Evolutionary conservation across 2,888 invertebrate genomes (phyloP), one percentile per base, ranked within the genome.

Genomic region (Shargacucullia verbasci): DNA sequence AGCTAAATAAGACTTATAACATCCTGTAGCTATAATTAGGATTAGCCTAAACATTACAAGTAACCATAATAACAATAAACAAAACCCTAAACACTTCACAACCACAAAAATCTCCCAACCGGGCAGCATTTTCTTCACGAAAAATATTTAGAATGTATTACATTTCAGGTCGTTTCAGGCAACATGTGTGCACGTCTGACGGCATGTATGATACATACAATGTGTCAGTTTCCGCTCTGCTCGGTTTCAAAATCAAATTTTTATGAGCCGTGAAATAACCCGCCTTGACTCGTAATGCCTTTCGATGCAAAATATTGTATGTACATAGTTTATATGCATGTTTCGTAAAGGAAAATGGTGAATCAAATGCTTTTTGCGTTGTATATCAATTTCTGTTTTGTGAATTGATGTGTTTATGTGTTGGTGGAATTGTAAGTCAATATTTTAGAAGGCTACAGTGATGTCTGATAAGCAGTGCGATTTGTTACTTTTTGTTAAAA

Each of bases 241-340:
- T 71, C 74, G 73, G 69, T 71, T 76, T 73, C 74, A 76, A 80
- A 84, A 83, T 83, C 81, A 83, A 80, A 80, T 83, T 79, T 82
- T 83, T 82, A 83, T 80, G 80, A 79, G 66, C 75, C 83, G 83
- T 84, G 79, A 82, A 83, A 84, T 80, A 79, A 76, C 78, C 73
- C 66, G 66, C 65, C 69, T 56, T 46, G 46, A 47, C 29, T n/a
- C 59, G 73, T 69, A 65, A 76, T 73, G 69, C 65, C 59, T 72
- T 62, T 58, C 76, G 76, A 73, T 76, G 73, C 73, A 76, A 76
- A 75, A 76, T 76, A 65, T 69, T 68, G 73, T 72, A 64, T n/a
- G n/a, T 39, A 64, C 57, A 50, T 70, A 58, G 50, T 66, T 70
- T 64, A 66, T 70, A 48, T 70, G 58, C 46, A 14, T 35, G 54